phyloP scores from a whole-genome alignment of 1,140 invertebrate species.

The Drosophila pallidifrons region DNA sequence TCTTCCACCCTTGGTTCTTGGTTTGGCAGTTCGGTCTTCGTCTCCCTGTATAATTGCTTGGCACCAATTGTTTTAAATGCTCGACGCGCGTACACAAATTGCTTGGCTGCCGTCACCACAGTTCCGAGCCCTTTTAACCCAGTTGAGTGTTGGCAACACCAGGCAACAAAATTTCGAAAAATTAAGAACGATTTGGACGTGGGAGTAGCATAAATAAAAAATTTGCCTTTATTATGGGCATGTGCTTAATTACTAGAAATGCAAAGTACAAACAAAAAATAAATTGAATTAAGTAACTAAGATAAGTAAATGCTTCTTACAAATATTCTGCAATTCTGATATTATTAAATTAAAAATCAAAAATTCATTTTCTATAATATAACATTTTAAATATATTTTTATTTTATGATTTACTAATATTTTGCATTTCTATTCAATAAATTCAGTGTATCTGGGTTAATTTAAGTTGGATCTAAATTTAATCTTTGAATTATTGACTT shows the following conservation, averaged over 20 bases:
- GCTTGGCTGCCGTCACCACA: conserved; percentile 51
- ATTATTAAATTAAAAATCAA: no score
- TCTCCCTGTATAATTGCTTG: conserved; percentile 68
- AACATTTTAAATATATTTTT: no score
- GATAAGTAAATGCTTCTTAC: no score
- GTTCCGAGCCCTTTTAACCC: conserved; percentile 35
- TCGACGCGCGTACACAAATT: conserved; percentile 72
- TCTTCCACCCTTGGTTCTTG: neutral
- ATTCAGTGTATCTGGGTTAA: no score
- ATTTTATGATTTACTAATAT: no score
- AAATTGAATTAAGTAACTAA: no score
- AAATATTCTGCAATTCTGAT: no score
- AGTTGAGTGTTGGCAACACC: conserved; percentile 43
- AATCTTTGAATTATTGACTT: no score
- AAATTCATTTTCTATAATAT: no score
- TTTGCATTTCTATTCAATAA: no score
- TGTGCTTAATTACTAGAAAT: neutral
- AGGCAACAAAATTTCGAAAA: conserved; percentile 10
- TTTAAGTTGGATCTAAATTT: no score
- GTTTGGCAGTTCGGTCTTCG: neutral
- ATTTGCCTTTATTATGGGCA: neutral
- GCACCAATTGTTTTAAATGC: conserved; percentile 81
- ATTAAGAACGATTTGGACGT: conserved; percentile 1
- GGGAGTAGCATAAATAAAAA: neutral
- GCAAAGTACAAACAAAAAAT: no score